These are phyloP conservation scores for Dysmachus trigonus DNA, from an alignment of 2,888 invertebrate genomes.

Conservation along the genomic window DNA sequence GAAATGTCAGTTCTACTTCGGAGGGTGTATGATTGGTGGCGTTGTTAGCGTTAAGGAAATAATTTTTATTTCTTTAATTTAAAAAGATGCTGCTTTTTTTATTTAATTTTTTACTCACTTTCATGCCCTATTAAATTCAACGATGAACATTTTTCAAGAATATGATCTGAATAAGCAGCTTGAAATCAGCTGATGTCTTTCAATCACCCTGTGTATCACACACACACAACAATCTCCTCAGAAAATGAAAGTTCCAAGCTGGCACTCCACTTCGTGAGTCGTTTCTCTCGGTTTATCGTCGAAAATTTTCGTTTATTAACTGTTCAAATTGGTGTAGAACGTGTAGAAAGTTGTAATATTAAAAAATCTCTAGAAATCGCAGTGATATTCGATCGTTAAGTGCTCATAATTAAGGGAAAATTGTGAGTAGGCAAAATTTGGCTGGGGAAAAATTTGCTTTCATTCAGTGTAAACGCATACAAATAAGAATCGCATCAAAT, in stretches of 20 bases:
- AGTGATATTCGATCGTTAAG: not conserved
- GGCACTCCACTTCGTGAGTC: not conserved
- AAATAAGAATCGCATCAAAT: not conserved
- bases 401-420: not conserved
- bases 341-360: not conserved
- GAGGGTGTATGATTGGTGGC: not conserved
- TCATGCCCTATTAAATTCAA: not conserved
- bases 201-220: not conserved
- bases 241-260: constrained; percentile 38
- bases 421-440: constrained; percentile 32
- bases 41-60: not conserved
- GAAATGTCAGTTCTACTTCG: not conserved
- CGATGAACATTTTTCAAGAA: not conserved
- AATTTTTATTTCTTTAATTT: not conserved
- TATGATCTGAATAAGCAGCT: not conserved
- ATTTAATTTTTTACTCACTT: not conserved
- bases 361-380: not conserved
- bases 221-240: not conserved
- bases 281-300: not conserved
- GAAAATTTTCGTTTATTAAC: not conserved
- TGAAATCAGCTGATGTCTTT: not conserved
- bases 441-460: constrained; percentile 10
- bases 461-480: not conserved
- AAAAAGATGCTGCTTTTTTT: not conserved
- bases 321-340: not conserved